A percentile compares a stretch with the other conserved stretches of the same genome.
phyloP scores from a whole-genome alignment of 2,888 invertebrate genomes.

The Acanthosepion lycidas region DNA sequence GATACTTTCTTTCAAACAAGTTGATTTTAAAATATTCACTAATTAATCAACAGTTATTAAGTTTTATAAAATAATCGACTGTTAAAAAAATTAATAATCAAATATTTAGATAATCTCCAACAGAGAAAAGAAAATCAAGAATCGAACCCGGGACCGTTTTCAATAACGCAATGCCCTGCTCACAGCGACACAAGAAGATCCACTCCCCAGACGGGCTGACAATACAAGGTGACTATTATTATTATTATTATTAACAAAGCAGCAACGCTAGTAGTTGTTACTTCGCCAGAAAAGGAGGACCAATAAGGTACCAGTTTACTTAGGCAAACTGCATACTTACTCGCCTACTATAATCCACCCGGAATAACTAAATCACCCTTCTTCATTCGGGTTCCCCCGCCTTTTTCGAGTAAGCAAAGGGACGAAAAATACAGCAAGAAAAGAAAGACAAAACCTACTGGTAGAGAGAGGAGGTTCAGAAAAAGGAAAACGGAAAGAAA shows the following conservation, averaged over 20 bases:
- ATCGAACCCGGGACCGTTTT: neutral
- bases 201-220: neutral
- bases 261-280: neutral
- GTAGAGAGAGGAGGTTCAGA: neutral
- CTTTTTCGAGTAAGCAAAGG: neutral
- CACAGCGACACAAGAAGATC: neutral
- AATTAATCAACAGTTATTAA: neutral
- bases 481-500: neutral
- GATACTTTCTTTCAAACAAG: no score
- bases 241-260: conserved; percentile 33
- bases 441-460: neutral
- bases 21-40: no score
- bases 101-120: neutral
- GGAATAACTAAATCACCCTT: neutral
- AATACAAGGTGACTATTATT: conserved; percentile 33
- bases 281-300: neutral
- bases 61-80: neutral
- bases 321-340: neutral
- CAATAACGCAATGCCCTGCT: neutral
- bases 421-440: neutral
- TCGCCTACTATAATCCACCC: neutral
- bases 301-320: neutral
- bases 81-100: no score
- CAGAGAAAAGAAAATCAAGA: neutral
- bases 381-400: neutral